Evolutionary conservation across 2,797 vertebrate species (phyloP).

Genomic region (Sardinella longiceps): DNA sequence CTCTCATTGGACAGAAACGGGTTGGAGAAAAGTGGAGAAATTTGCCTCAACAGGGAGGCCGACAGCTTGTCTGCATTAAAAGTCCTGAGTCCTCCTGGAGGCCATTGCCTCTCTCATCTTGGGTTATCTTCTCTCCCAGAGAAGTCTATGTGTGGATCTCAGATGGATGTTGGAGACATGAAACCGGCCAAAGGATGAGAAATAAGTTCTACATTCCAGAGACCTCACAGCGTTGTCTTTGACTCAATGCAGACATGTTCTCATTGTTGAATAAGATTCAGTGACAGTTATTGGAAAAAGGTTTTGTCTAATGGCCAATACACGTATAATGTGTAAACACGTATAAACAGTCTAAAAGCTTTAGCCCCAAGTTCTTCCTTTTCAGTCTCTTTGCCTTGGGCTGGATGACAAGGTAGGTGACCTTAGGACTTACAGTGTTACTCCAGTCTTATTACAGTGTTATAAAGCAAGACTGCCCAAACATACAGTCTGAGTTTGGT

Average conservation of each 20-base stretch:
- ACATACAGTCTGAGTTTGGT: too few species aligned
- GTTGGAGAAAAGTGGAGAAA: constrained; percentile 59
- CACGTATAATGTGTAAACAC: too few species aligned
- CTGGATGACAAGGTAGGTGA: neutral
- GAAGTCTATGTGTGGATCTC: constrained; percentile 62
- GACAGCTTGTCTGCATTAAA: constrained; percentile 74
- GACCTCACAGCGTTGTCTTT: too few species aligned
- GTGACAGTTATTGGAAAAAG: too few species aligned
- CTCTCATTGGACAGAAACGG: constrained; percentile 67
- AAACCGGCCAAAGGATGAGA: too few species aligned
- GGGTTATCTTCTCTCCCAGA: constrained; percentile 48
- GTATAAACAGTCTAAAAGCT: too few species aligned
- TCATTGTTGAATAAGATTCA: too few species aligned
- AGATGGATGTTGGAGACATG: constrained; percentile 1
- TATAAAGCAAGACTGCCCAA: too few species aligned
- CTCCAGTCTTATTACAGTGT: too few species aligned
- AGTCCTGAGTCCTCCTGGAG: constrained; percentile 55
- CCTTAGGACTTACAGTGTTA: neutral
- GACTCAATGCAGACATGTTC: too few species aligned
- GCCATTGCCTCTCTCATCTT: constrained; percentile 39
- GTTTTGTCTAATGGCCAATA: too few species aligned
- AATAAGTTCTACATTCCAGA: too few species aligned
- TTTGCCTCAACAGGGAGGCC: constrained; percentile 51
- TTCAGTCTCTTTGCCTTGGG: constrained; percentile 36
- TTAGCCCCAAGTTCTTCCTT: constrained; percentile 41